Evolutionary conservation across 2,888 invertebrate genomes (phyloP), one percentile per base, ranked within the genome.

Genomic region (Zhengitettix transpicula): DNA sequence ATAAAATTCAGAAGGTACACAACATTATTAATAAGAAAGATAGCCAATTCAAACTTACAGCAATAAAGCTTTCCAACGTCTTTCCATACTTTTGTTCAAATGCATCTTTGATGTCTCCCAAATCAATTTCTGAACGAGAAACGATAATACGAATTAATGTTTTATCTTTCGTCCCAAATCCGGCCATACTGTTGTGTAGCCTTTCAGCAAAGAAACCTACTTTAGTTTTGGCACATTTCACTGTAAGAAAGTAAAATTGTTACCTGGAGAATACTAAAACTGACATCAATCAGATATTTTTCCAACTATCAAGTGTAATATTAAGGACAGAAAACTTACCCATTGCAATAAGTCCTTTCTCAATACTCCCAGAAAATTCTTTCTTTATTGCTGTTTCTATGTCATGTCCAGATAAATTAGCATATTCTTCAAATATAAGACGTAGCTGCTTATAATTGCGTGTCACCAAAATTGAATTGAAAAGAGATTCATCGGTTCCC

Each of bases 161-260:
- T 72, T 88, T 87, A 73, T 96, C 94, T 70, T 89, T 91, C 64
- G 95, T 95, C 54, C 86, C 91, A 68, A 91, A 68, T 55, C 96
- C 95, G 72, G 88, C 85, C 93, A 96, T 93, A 65, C 89, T 84
- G 64, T 89, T 84, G 73, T 94, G 85, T 52, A 96, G 79, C 66
- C 92, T 84, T 73, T 92, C 90, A 51, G 95, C 94, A 73, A 94
- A 95, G 78, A 88, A 95, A 55, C 86, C 88, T 56, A 91, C 88
- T 74, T 90, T 89, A 72, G 91, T 91, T 75, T 88, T 89, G 41
- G 90, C 89, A 73, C 89, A 89, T 75, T 89, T 89, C 12, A 88
- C 90, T 90, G 72, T 61, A 77, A 55, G 7, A 57, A 28, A 44
- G 12, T 9, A 42, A 17, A 52, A 15, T 15, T 51, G n/a, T 51